phyloP scores from a whole-genome alignment of 1,140 invertebrate species.

The Choristoneura fumiferana region DNA sequence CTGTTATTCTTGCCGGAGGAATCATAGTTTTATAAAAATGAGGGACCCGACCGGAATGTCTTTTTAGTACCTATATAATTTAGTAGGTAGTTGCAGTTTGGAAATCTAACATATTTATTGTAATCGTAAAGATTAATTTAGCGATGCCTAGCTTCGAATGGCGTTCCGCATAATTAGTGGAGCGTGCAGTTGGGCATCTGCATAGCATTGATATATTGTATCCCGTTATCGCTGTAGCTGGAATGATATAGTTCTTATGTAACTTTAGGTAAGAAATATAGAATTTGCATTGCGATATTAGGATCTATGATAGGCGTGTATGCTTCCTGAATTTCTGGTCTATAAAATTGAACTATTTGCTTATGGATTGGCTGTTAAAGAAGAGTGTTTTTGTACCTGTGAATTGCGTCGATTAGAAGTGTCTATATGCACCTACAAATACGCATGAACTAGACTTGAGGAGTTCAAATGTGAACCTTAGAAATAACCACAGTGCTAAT shows the following conservation, averaged over 20 bases:
- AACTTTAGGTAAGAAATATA: no score
- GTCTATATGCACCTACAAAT: neutral
- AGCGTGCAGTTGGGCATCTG: no score
- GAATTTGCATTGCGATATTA: no score
- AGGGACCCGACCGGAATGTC: conserved; percentile 54
- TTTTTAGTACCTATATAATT: conserved; percentile 27
- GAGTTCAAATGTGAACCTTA: neutral
- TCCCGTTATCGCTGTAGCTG: no score
- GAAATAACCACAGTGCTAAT: no score
- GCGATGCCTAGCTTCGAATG: neutral
- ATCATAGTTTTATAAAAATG: conserved; percentile 43
- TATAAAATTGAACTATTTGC: conserved; percentile 44
- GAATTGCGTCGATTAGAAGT: conserved; percentile 57
- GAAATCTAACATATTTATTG: conserved; percentile 26
- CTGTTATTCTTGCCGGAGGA: conserved; percentile 62
- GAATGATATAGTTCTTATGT: no score
- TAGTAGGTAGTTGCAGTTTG: conserved; percentile 16
- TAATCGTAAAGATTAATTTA: conserved; percentile 18
- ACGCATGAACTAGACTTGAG: neutral
- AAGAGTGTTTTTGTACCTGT: conserved; percentile 68
- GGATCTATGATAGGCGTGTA: conserved; percentile 34
- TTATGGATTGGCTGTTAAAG: conserved; percentile 39
- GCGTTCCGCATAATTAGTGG: no score
- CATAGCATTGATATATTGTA: no score
- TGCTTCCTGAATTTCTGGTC: conserved; percentile 60